These are phyloP conservation scores for Monopterus albus DNA, from an alignment of 2,113 vertebrate genomes.

Conservation along the genomic window DNA sequence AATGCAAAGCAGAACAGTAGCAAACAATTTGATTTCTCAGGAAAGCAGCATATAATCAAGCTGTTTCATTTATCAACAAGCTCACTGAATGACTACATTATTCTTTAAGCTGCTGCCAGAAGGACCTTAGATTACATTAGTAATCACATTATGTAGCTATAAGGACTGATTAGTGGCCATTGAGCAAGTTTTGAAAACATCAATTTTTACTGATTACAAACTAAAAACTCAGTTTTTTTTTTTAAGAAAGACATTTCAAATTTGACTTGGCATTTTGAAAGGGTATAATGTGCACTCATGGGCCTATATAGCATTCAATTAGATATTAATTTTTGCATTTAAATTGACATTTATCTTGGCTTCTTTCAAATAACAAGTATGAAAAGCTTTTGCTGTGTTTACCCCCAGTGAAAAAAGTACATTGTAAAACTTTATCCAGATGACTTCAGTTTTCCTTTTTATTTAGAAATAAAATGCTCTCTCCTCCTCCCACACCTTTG, in stretches of 20 bases:
- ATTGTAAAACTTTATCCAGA: constrained; percentile 25
- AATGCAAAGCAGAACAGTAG: constrained; percentile 41
- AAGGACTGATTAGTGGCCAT: constrained; percentile 15
- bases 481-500: constrained; percentile 13
- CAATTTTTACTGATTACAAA: constrained; percentile 45
- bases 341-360: constrained; percentile 33
- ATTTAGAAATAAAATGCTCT: constrained; percentile 46
- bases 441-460: constrained; percentile 40
- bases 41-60: constrained; percentile 44
- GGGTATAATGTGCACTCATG: neutral
- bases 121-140: constrained; percentile 32
- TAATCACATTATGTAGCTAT: constrained; percentile 42
- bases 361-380: constrained; percentile 29
- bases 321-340: constrained; percentile 35
- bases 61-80: constrained; percentile 47
- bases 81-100: constrained; percentile 11
- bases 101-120: constrained; percentile 38
- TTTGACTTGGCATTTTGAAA: constrained; percentile 8
- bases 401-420: constrained; percentile 16
- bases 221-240: constrained; percentile 65
- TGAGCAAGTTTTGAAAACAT: constrained; percentile 21
- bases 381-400: constrained; percentile 43
- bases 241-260: constrained; percentile 22
- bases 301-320: constrained; percentile 30
- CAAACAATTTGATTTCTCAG: constrained; percentile 67